Percentiles rank a stretch among this genome's conserved stretches.
Evolutionary conservation across 2,113 vertebrate species (phyloP).

Genomic region (Sebastes schlegelii): DNA sequence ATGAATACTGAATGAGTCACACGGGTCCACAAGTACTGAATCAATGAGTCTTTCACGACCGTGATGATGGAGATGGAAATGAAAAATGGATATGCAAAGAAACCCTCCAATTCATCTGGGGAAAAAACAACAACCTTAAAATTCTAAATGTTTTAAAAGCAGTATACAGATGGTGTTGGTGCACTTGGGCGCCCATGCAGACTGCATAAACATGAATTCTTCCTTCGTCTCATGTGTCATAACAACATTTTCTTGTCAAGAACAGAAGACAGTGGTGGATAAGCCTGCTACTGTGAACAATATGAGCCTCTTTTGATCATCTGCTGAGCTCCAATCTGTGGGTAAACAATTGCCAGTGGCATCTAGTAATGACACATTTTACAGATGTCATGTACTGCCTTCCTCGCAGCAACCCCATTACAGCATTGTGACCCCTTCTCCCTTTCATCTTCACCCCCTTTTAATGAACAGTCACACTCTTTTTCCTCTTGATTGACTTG

Average conservation of each 20-base stretch:
- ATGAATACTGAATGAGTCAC: slow-evolving; percentile 70
- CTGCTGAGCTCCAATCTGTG: slow-evolving; percentile 63
- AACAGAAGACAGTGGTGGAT: slow-evolving; percentile 31
- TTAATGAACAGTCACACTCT: slow-evolving; percentile 71
- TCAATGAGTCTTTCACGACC: slow-evolving; percentile 37
- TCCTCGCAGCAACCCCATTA: slow-evolving; percentile 69
- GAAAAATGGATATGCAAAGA: slow-evolving; percentile 57
- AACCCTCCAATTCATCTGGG: slow-evolving; percentile 8
- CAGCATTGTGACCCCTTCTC: slow-evolving; percentile 63
- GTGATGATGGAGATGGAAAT: slow-evolving; percentile 41
- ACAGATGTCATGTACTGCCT: slow-evolving; percentile 62
- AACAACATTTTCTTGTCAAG: slow-evolving; percentile 42
- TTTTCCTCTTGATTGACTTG: slow-evolving; percentile 64
- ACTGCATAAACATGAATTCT: slow-evolving; percentile 41
- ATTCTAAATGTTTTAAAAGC: slow-evolving; percentile 42
- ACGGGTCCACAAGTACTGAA: slow-evolving; percentile 54
- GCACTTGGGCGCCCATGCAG: slow-evolving; percentile 35
- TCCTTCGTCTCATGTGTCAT: slow-evolving; percentile 20
- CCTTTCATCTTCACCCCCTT: slow-evolving; percentile 74
- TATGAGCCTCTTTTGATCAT: slow-evolving; percentile 67
- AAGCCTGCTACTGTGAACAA: slow-evolving; percentile 42
- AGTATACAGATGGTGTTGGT: slow-evolving; percentile 41
- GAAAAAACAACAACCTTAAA: slow-evolving; percentile 8
- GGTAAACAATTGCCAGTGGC: slow-evolving; percentile 73
- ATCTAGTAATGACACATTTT: slow-evolving; percentile 79